Conservation (phyloP, 2,113 vertebrate species). For the Menura novaehollandiae region DNA sequence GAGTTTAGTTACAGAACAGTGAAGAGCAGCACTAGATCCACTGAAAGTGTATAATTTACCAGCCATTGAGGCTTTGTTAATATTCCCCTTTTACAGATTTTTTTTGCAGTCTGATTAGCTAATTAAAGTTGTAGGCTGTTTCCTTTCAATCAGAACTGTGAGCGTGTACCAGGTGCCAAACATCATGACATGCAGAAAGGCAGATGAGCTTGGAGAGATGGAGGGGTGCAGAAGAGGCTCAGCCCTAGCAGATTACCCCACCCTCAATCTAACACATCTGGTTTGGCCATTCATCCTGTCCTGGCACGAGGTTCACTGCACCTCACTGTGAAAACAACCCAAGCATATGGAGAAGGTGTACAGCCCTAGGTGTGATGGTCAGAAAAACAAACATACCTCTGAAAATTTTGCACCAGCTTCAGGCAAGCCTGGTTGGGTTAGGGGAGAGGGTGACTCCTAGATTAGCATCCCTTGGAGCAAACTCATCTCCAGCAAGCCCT, state of each 20-base stretch:
- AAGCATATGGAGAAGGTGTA: not conserved
- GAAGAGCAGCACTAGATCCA: not conserved
- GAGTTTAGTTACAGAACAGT: not conserved
- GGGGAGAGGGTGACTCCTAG: not conserved
- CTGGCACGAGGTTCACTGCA: not conserved
- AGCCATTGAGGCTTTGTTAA: constrained; percentile 44
- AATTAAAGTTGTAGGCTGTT: constrained; percentile 52
- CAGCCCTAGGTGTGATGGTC: rapidly evolving
- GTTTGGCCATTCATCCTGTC: not conserved
- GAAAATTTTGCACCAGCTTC: not conserved
- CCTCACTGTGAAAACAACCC: not conserved
- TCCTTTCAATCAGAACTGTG: constrained; percentile 52
- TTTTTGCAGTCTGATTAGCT: constrained; percentile 30
- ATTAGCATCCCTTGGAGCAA: not conserved
- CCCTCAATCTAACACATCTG: not conserved
- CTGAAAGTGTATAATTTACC: constrained; percentile 30
- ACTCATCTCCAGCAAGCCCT: not conserved
- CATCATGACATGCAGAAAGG: constrained; percentile 3
- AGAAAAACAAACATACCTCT: not conserved
- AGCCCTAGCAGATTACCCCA: not conserved
- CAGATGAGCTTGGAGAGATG: not conserved
- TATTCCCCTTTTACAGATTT: constrained; percentile 14
- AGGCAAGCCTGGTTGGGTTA: not conserved
- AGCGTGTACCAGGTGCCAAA: constrained; percentile 23
- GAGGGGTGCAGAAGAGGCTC: not conserved